These are phyloP conservation scores for Hemibagrus guttatus DNA, from an alignment of 2,797 vertebrate genomes.

Conservation along the genomic window DNA sequence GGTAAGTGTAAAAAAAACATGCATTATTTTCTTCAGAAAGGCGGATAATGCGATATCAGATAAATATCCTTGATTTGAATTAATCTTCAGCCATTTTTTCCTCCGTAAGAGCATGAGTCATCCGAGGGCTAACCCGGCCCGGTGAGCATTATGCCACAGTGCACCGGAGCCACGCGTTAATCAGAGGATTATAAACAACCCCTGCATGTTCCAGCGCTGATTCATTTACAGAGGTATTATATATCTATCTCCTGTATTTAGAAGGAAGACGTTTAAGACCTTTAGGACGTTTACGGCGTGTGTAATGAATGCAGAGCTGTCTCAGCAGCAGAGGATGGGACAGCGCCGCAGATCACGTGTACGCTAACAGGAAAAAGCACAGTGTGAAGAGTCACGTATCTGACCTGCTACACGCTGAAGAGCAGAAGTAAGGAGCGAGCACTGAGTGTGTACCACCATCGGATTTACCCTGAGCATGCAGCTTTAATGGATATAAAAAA, in stretches of 20 bases:
- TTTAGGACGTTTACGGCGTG: background rate
- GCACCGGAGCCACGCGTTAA: constrained; percentile 45
- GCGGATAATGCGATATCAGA: background rate
- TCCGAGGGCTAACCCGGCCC: constrained; percentile 3
- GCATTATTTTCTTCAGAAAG: background rate
- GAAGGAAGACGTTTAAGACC: background rate
- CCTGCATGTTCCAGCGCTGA: constrained; percentile 44
- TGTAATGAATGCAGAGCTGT: background rate
- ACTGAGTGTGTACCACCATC: background rate
- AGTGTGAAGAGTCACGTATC: background rate
- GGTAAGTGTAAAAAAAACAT: background rate
- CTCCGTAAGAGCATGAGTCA: background rate
- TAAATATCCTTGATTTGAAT: background rate
- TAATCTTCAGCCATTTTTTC: background rate
- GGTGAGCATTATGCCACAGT: background rate
- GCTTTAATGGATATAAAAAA: too few species aligned
- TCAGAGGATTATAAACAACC: constrained; percentile 50
- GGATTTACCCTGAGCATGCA: background rate
- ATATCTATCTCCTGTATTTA: constrained; percentile 47
- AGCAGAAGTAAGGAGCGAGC: background rate
- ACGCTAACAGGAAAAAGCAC: background rate
- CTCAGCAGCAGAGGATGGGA: background rate
- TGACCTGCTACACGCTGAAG: background rate
- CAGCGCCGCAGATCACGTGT: background rate
- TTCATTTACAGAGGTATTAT: constrained; percentile 48